A percentile compares a stretch with the other conserved stretches of the same genome.
phyloP scores from a whole-genome alignment of 2,113 vertebrate species.

The Myanophis thanlyinensis region DNA sequence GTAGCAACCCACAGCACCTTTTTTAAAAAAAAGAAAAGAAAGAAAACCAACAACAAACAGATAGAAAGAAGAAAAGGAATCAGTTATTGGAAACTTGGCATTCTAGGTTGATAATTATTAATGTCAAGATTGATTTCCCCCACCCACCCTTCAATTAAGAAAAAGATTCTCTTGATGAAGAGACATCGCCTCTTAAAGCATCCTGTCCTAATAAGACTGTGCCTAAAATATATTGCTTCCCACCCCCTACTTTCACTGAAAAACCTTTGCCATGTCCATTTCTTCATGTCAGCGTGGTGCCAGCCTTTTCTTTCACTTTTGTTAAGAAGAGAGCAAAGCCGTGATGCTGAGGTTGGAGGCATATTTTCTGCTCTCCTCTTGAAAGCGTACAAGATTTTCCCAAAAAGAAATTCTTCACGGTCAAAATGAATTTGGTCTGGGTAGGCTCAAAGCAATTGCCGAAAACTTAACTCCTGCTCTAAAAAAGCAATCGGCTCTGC shows the following conservation, averaged over 20 bases:
- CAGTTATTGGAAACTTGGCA: not conserved
- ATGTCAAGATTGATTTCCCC: not conserved
- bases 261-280: not conserved
- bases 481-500: not conserved
- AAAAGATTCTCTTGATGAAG: not conserved
- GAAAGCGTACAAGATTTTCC: not conserved
- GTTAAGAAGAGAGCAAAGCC: not conserved
- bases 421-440: constrained; percentile 8
- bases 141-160: not conserved
- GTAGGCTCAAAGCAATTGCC: not conserved
- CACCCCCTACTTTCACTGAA: no score
- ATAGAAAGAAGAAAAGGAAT: not conserved
- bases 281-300: not conserved
- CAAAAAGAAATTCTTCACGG: not conserved
- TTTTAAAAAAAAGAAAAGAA: not conserved
- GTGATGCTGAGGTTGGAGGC: not conserved
- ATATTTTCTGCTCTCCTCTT: not conserved
- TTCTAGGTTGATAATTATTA: not conserved
- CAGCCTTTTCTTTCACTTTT: not conserved
- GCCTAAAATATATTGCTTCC: not conserved
- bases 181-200: not conserved
- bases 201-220: not conserved
- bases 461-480: not conserved
- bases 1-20: not conserved
- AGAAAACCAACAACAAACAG: no score